phyloP scores from a whole-genome alignment of 2,888 invertebrate species.

The Pseudococcus jackbeardsleyi region DNA sequence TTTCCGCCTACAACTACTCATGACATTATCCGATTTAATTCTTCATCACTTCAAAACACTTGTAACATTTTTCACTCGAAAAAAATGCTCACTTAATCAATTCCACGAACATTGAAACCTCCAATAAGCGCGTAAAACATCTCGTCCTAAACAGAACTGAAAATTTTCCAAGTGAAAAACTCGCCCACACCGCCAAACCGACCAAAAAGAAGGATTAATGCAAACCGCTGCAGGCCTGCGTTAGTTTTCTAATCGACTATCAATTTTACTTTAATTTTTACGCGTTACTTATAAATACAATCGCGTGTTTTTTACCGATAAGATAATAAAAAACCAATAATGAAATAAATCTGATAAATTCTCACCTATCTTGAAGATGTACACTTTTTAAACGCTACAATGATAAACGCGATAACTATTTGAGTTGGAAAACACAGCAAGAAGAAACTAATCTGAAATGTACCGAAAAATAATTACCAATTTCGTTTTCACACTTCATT shows the following conservation, averaged over 20 bases:
- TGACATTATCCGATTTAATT: too few relatives aligned
- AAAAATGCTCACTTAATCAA: too few relatives aligned
- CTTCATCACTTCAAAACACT: too few relatives aligned
- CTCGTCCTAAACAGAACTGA: too few relatives aligned
- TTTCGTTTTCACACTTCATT: slow-evolving; percentile 38
- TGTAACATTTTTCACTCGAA: too few relatives aligned
- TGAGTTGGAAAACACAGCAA: slow-evolving; percentile 33
- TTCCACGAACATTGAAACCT: too few relatives aligned
- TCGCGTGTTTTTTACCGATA: slow-evolving; percentile 52
- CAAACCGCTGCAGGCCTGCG: not conserved
- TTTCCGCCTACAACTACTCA: too few relatives aligned
- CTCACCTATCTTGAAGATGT: slow-evolving; percentile 59
- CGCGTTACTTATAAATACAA: slow-evolving; percentile 21
- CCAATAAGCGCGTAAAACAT: too few relatives aligned
- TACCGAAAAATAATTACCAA: slow-evolving; percentile 48
- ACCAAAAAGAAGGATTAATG: not conserved
- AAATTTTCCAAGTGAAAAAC: not conserved
- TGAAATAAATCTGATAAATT: slow-evolving; percentile 59
- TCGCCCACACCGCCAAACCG: not conserved
- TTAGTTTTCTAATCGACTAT: slow-evolving; percentile 37
- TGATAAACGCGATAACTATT: slow-evolving; percentile 43
- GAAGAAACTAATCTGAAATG: slow-evolving; percentile 48
- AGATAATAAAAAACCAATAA: slow-evolving; percentile 63
- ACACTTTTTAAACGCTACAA: slow-evolving; percentile 33
- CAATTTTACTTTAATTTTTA: slow-evolving; percentile 2